These are phyloP conservation scores for Cotesia congregata DNA, from an alignment of 2,888 invertebrate species.

Conservation along the genomic window DNA sequence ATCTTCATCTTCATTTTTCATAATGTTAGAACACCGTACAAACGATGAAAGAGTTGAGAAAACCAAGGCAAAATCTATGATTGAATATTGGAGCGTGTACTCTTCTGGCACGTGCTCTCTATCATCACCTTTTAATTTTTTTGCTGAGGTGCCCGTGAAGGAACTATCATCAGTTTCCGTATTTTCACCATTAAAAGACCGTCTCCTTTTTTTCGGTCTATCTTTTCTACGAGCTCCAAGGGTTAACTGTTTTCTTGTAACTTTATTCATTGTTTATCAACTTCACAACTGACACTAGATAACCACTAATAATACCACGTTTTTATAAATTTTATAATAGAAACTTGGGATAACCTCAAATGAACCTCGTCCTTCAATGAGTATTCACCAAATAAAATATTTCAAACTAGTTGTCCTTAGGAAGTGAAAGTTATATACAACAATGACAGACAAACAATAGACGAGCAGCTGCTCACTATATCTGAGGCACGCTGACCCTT, in stretches of 20 bases:
- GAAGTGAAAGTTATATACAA: slow-evolving; percentile 38
- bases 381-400: slow-evolving; percentile 45
- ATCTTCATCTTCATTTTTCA: slow-evolving; percentile 41
- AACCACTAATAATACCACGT: slow-evolving; percentile 42
- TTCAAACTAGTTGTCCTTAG: slow-evolving; percentile 41
- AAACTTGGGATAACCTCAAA: slow-evolving; percentile 44
- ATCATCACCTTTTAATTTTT: slow-evolving; percentile 47
- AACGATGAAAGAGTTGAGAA: slow-evolving; percentile 33
- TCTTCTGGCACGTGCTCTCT: slow-evolving; percentile 43
- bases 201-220: slow-evolving; percentile 15
- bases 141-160: slow-evolving; percentile 44
- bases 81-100: slow-evolving; percentile 18
- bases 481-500: slow-evolving; percentile 44
- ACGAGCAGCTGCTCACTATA: slow-evolving; percentile 43
- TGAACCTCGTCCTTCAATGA: slow-evolving; percentile 45
- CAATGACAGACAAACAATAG: slow-evolving; percentile 46
- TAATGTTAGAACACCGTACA: slow-evolving; percentile 41
- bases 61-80: too few relatives aligned
- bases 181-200: slow-evolving; percentile 42
- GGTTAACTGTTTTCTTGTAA: too few relatives aligned
- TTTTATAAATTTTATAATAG: slow-evolving; percentile 43
- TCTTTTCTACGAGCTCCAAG: slow-evolving; percentile 20
- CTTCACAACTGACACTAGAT: slow-evolving; percentile 39
- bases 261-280: slow-evolving; percentile 20
- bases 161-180: slow-evolving; percentile 42